Base-by-base conservation (phyloP, 35 echinoderm and acorn worm species). In the Hemicentrotus pulcherrimus region DNA sequence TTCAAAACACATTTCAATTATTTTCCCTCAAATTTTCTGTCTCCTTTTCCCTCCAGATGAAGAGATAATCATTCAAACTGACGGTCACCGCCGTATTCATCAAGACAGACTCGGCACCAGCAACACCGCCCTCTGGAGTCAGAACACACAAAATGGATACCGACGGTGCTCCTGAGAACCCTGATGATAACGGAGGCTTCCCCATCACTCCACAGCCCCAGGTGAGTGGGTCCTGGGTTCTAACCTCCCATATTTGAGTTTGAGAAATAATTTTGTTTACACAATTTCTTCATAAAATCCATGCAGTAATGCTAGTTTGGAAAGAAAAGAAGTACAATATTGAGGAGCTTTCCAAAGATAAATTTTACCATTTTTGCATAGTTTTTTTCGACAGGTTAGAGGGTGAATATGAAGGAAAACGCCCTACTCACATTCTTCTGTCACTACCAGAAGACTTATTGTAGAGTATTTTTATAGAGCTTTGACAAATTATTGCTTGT, bases 141-240 rank as follows among this genome's bases (percentile, higher is more conserved):
- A 32, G 48, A 47, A 32, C 12, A 31, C 35, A 92, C 50, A 96
- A 95, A 88, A 96, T 96, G 96, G 96, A 96, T 86, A 94, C 94
- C 59, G 96, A 96, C 45, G 48, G 91, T 58, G 48, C 48, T 24
- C 88, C 45, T 6, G 86, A 61, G 47, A 92, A 96, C 10, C 47
- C 48, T 41, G 93, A 91, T 46, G 96, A 96, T 87, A 94, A 95
- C 95, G 96, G 96, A 4, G 96, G 96, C 2, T 96, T 96, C 71
- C 94, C 61, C 5, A 94, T 94, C 32, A 94, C 94, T 19, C 92
- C 96, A 33, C 65, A 89, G 45, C 31, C 31, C 11, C 95, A 46
- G 94, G 91, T 93, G 22, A 48, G 46, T 46, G 8, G 91, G 91
- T 47, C 45, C 41, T 90, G 14, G 32, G 88, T 90, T 90, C 88